Evolutionary conservation across 1,140 invertebrate genomes (phyloP).

Genomic region (Ceratosolen solmsi): DNA sequence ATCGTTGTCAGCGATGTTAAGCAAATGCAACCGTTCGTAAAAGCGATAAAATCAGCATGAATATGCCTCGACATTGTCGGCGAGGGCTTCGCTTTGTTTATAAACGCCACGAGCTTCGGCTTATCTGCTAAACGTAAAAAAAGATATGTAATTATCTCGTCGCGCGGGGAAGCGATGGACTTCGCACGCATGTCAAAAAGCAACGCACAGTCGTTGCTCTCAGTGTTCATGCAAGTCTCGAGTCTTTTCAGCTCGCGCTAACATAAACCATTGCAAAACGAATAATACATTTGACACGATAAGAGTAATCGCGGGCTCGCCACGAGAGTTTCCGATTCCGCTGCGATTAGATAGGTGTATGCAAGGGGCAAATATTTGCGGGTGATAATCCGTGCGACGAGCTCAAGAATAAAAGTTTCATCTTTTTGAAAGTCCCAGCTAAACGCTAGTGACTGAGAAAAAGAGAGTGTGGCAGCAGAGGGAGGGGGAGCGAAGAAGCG

Average conservation of each 20-base stretch:
- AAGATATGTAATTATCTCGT: constrained; percentile 25
- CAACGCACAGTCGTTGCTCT: constrained; percentile 15
- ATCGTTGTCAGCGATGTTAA: too few species aligned
- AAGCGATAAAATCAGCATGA: background rate
- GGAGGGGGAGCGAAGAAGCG: background rate
- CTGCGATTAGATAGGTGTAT: background rate
- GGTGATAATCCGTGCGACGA: constrained; percentile 11
- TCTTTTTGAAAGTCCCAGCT: background rate
- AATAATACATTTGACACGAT: background rate
- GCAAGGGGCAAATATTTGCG: constrained; percentile 21
- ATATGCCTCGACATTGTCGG: background rate
- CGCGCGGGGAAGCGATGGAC: background rate
- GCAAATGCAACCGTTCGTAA: too few species aligned
- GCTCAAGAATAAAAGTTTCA: constrained; percentile 11
- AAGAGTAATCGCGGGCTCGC: background rate
- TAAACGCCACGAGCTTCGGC: background rate
- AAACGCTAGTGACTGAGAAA: background rate
- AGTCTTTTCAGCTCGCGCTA: background rate
- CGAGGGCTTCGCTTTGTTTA: background rate
- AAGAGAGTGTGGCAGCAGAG: too few species aligned
- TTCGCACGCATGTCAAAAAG: constrained; percentile 9
- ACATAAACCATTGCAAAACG: background rate
- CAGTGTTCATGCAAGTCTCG: constrained; percentile 4
- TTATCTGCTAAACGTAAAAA: background rate
- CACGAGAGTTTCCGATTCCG: background rate